phyloP scores from a whole-genome alignment of 2,113 vertebrate species.

The Apodemus sylvaticus region DNA sequence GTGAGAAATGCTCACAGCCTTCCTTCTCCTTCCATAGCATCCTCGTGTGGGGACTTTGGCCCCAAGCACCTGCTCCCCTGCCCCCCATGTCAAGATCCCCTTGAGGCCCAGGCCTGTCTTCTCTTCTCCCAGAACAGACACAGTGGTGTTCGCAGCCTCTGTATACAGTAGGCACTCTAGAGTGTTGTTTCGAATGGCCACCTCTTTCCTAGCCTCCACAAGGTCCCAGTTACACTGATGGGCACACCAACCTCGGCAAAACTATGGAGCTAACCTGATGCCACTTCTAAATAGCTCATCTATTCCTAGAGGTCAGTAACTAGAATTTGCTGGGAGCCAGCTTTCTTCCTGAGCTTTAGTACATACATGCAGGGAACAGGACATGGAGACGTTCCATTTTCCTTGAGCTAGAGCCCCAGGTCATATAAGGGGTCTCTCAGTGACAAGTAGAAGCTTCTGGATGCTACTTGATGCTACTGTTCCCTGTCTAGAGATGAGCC shows the following conservation, averaged over 20 bases:
- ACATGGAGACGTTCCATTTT: background rate
- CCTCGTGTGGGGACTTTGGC: fast-evolving
- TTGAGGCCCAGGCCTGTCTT: background rate
- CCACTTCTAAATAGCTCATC: background rate
- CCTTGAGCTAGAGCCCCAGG: fast-evolving
- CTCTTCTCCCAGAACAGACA: background rate
- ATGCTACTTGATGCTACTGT: background rate
- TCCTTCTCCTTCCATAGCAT: fast-evolving
- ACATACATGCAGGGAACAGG: too few species aligned
- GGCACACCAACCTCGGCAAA: background rate
- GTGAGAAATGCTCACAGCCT: background rate
- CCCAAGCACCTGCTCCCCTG: fast-evolving
- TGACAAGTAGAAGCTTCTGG: background rate
- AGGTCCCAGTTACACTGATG: background rate
- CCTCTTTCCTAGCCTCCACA: background rate
- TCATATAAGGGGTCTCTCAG: background rate
- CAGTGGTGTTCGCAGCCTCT: fast-evolving
- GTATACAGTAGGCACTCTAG: fast-evolving
- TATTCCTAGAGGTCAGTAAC: background rate
- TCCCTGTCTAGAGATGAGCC: background rate
- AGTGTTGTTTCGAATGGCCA: background rate
- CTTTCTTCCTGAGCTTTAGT: background rate
- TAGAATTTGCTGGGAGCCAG: background rate
- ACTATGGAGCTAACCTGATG: background rate
- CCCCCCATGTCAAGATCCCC: background rate